Evolutionary conservation across 1,140 invertebrate genomes (phyloP), one percentile per base, ranked within the genome.

Genomic region (Chironomus striatipennis): DNA sequence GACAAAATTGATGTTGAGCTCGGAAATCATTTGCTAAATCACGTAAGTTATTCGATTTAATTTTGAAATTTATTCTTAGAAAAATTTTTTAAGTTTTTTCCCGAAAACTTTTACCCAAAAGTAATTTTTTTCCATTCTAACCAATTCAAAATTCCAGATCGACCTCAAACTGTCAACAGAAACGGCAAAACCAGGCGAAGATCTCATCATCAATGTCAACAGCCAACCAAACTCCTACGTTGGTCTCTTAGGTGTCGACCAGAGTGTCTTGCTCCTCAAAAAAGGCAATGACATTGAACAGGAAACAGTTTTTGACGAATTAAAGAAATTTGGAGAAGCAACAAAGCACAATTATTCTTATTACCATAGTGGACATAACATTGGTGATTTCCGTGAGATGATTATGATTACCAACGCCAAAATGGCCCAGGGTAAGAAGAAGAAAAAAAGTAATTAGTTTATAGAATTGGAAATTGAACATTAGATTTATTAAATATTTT

Each of bases 221-320:
- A 87, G 93, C 0, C 90, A 89, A 80, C 90, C 92, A 2, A 90
- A 93, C 79, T 93, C 93, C 2, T 90, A 89, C 75, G 87, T 96
- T 75, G 91, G 91, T 72, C 79, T 96, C n/a, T 82, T 94, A 74
- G 93, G 90, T 1, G 87, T 96, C 10, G 94, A 96, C 83, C 91
- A 95, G 80, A 91, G 91, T 82, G 90, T 93, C 2, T 79, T 91
- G 7, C 79, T 92, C 3, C 83, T 96, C 3, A 90, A 89, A 79
- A 86, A 84, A 80, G 86, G 86, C 75, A 87, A 88, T 77, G 87
- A 82, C 65, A 65, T 82, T 0, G 81, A 79, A 7, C 78, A 81
- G 17, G 74, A 78, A 42, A 74, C 79, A 7, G 76, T 86, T 0
- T 79, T 82, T 75, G 78, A 83, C 42, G 85, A 85, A 17, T 78